Base-by-base conservation (phyloP, 1,140 invertebrate species). In the Campodea augens region DNA sequence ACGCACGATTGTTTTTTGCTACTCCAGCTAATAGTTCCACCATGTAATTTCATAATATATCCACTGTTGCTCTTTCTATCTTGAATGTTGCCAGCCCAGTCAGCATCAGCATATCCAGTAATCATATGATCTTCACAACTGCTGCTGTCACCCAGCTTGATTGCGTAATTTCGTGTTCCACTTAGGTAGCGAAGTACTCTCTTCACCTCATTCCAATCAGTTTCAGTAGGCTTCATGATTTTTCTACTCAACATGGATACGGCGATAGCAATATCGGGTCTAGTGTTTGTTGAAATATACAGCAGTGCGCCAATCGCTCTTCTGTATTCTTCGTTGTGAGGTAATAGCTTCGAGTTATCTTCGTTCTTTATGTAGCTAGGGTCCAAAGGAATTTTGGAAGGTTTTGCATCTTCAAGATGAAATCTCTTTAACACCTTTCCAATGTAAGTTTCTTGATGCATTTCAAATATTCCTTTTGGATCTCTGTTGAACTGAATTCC, bases 231-330 rank as follows among this genome's bases (percentile, higher is more conserved):
- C 47, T 49, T 55, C 38, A 55, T 57, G 47, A 62, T 60, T 47
- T 64, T 69, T 49, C 65, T 63, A 43, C 60, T 62, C 15, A 67
- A 48, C 29, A 54, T 56, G 48, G 54, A 60, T 0, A 68, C 61
- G 21, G 61, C 53, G 54, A 51, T 66, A 1, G 60, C 47, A 19
- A 69, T 63, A 50, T 69, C 67, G 39, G 66, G 67, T 21, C 66
- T 43, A 13, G 63, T 66, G 1, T 52, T 47, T n/a, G 59, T 47
- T 12, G 56, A 41, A 10, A 68, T 42, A 52, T 67, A 69, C 52
- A 65, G 58, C 12, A 70, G 49, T 12, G 51, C 50, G 20, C 59
- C 60, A 21, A 64, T 43, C 50, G 57, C 54, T 52, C 54, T 29
- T 46, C 50, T 50, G 47, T 57, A 63, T 24, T 51, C 41, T 48